These are phyloP conservation scores for Vulpes vulpes DNA, from an alignment of 2,113 vertebrate species.

Conservation along the genomic window DNA sequence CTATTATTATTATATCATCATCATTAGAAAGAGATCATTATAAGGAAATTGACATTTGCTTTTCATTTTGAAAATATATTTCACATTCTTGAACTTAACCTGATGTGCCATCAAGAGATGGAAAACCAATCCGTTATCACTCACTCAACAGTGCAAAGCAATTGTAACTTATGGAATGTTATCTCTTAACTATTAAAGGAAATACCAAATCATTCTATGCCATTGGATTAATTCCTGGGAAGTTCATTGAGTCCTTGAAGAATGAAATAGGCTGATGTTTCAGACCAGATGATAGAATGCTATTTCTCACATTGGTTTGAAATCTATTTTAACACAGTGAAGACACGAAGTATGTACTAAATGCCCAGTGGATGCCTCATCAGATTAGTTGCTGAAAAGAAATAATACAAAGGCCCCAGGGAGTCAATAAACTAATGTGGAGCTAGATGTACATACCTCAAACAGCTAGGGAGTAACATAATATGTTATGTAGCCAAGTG, in stretches of 20 bases:
- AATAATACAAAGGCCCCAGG: constrained; percentile 2
- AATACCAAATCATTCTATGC: constrained; percentile 23
- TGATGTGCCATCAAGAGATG: neutral
- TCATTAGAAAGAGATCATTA: constrained; percentile 32
- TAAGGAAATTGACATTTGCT: constrained; percentile 41
- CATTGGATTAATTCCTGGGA: neutral
- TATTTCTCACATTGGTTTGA: constrained; percentile 55
- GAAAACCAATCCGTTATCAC: constrained; percentile 39
- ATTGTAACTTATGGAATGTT: constrained; percentile 43
- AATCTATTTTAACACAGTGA: constrained; percentile 63
- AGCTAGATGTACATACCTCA: constrained; percentile 17
- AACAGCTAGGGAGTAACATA: constrained; percentile 42
- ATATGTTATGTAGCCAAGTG: neutral
- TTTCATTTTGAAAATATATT: constrained; percentile 66
- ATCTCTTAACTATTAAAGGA: constrained; percentile 20
- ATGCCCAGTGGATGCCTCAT: neutral
- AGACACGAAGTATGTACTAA: constrained; percentile 40
- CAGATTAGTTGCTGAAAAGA: constrained; percentile 61
- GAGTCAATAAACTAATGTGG: neutral
- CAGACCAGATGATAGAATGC: constrained; percentile 39
- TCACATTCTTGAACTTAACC: constrained; percentile 54
- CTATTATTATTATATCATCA: neutral
- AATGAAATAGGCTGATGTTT: constrained; percentile 37
- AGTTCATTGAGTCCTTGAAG: constrained; percentile 23
- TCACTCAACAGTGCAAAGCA: constrained; percentile 32